Percentiles rank a stretch among this genome's conserved stretches.
phyloP scores from a whole-genome alignment of 2,888 invertebrate genomes.

The Chalcosyrphus nemorum region DNA sequence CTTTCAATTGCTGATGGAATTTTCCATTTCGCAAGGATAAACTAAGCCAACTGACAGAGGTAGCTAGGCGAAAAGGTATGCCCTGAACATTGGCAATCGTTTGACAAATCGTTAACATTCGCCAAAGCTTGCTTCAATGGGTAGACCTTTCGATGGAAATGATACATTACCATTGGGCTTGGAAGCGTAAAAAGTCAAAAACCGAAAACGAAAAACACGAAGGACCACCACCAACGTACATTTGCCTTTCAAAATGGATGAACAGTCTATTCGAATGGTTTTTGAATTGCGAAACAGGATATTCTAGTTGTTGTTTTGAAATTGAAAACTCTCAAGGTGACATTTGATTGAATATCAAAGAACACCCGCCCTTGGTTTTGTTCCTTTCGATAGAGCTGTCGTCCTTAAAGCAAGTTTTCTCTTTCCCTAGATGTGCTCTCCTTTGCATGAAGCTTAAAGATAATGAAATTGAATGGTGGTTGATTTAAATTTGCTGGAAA shows the following conservation, averaged over 20 bases:
- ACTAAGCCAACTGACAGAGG: neutral
- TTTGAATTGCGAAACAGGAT: neutral
- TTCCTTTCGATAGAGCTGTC: neutral
- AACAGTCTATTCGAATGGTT: neutral
- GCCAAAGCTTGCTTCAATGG: neutral
- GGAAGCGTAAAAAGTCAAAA: neutral
- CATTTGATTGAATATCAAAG: neutral
- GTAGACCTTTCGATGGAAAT: neutral
- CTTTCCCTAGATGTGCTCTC: no score
- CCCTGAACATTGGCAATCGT: neutral
- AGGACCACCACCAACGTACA: neutral
- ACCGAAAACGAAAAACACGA: neutral
- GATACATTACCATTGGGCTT: conserved; percentile 16
- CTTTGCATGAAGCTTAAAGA: no score
- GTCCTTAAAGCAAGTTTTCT: no score
- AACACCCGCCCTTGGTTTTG: neutral
- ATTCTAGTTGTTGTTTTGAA: neutral
- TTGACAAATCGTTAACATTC: conserved; percentile 23
- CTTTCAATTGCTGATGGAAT: neutral
- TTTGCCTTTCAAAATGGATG: neutral
- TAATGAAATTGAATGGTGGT: no score
- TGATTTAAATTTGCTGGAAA: no score
- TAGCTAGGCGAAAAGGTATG: neutral
- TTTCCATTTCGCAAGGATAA: neutral
- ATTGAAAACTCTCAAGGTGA: neutral